Conservation (phyloP, 2,797 vertebrate genomes). For the Australoheros facetus region DNA sequence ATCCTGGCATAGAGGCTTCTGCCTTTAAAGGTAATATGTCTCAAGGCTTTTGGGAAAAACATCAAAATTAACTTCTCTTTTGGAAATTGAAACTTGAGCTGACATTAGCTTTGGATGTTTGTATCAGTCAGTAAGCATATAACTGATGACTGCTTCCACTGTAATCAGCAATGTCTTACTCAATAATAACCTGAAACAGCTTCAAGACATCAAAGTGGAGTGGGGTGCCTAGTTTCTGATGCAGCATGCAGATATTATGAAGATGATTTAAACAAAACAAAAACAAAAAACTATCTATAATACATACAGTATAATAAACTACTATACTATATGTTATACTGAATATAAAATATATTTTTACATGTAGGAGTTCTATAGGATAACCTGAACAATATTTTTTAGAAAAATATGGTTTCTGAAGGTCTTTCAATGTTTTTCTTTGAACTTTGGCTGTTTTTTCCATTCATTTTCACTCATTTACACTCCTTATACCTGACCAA, state of each 20-base stretch:
- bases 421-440: too few species aligned
- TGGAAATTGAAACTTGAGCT: neutral
- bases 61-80: neutral
- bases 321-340: too few species aligned
- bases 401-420: too few species aligned
- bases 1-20: neutral
- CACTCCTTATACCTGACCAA: too few species aligned
- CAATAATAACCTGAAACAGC: neutral
- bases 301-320: too few species aligned
- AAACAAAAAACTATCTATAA: neutral
- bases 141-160: too few species aligned
- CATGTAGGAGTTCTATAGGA: too few species aligned
- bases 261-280: neutral
- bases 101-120: neutral
- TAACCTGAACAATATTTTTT: too few species aligned
- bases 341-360: too few species aligned
- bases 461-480: too few species aligned
- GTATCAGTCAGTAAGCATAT: too few species aligned
- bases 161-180: neutral
- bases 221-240: neutral
- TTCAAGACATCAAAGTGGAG: neutral
- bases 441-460: too few species aligned
- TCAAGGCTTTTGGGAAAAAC: neutral
- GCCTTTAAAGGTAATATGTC: neutral
- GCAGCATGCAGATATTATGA: neutral